Evolutionary conservation across 2,888 invertebrate species (phyloP).

Genomic region (Agrotis puta): DNA sequence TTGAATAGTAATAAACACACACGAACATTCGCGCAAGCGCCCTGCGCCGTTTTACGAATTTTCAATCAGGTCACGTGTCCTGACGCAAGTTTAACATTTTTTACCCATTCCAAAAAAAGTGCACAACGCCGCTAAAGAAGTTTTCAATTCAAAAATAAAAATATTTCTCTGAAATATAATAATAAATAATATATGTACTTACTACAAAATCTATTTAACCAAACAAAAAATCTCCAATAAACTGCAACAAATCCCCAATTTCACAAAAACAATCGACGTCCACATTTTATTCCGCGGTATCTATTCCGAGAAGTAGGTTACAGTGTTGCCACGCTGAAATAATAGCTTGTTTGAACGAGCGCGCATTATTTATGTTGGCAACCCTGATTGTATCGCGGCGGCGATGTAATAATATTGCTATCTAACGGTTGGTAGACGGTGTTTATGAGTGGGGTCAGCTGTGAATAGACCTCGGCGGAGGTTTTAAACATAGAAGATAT

Average conservation of each 20-base stretch:
- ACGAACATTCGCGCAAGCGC: no score
- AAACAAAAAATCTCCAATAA: not conserved
- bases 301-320: slow-evolving; percentile 56
- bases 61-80: no score
- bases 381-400: slow-evolving; percentile 60
- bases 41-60: no score
- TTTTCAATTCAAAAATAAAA: no score
- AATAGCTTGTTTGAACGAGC: slow-evolving; percentile 57
- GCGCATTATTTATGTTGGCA: slow-evolving; percentile 64
- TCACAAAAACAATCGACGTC: slow-evolving; percentile 40
- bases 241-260: slow-evolving; percentile 34
- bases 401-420: slow-evolving; percentile 60
- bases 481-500: not conserved
- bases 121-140: no score
- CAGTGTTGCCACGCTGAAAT: slow-evolving; percentile 57
- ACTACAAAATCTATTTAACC: not conserved
- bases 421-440: slow-evolving; percentile 41
- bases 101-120: no score
- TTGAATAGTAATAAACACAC: no score
- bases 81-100: no score
- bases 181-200: not conserved
- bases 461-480: not conserved
- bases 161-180: not conserved
- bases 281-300: slow-evolving; percentile 33
- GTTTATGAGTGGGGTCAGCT: slow-evolving; percentile 23